Conservation (phyloP, 2,113 vertebrate species). For the Clarias magur region DNA sequence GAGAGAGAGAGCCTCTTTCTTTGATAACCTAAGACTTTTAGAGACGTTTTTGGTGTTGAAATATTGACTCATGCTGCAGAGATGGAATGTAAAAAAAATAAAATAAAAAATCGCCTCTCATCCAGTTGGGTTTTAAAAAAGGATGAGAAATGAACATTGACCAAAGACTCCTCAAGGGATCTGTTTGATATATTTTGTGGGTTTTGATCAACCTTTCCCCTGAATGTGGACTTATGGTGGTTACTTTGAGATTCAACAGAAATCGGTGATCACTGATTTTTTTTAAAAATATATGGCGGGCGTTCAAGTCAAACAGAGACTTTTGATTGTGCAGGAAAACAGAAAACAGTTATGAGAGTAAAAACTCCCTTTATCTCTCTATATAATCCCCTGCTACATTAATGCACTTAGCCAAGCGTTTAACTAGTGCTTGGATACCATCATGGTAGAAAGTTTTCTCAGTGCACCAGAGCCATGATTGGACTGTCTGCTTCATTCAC, state of each 20-base stretch:
- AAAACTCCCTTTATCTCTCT: too few relatives aligned
- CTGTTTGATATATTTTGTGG: slow-evolving; percentile 35
- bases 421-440: too few relatives aligned
- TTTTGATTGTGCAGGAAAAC: too few relatives aligned
- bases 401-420: too few relatives aligned
- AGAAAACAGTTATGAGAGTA: too few relatives aligned
- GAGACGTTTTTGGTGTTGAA: background rate
- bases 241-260: slow-evolving; percentile 30
- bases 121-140: slow-evolving; percentile 27
- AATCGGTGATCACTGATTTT: background rate
- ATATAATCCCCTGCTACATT: too few relatives aligned
- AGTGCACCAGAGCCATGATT: too few relatives aligned
- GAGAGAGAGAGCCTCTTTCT: slow-evolving; percentile 20
- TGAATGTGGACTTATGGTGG: slow-evolving; percentile 38
- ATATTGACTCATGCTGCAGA: slow-evolving; percentile 25
- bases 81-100: slow-evolving; percentile 12
- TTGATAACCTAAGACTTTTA: slow-evolving; percentile 12
- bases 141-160: slow-evolving; percentile 35
- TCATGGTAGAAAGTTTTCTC: too few relatives aligned
- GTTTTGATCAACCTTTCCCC: slow-evolving; percentile 38
- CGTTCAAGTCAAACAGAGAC: too few relatives aligned
- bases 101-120: background rate
- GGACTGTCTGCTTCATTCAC: too few relatives aligned
- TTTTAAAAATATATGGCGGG: background rate
- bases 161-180: slow-evolving; percentile 47